phyloP scores from a whole-genome alignment of 2,113 vertebrate species.

The Glareola pratincola region DNA sequence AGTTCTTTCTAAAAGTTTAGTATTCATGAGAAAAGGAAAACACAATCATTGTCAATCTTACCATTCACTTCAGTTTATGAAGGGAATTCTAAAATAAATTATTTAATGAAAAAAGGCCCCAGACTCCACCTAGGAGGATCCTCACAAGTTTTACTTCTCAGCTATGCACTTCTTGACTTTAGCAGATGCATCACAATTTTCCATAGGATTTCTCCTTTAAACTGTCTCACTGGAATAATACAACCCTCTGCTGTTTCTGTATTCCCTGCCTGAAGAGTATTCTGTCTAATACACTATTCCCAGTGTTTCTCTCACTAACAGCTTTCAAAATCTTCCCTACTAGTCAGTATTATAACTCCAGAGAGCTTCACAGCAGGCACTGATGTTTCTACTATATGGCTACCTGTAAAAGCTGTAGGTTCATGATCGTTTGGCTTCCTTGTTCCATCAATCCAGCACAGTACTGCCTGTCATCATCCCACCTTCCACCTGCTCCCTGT shows the following conservation, averaged over 20 bases:
- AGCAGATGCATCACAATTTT: rapidly evolving
- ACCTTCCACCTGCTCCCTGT: slow-evolving; percentile 20
- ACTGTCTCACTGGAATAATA: neutral
- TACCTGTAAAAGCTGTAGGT: neutral
- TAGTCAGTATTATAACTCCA: neutral
- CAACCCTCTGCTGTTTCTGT: neutral
- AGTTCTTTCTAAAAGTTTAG: neutral
- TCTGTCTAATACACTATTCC: neutral
- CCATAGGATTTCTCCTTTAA: neutral
- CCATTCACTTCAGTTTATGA: neutral
- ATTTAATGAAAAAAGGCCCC: neutral
- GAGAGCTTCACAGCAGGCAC: neutral
- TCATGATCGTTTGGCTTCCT: neutral
- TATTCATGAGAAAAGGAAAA: neutral
- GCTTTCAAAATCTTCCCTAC: neutral
- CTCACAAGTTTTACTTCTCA: neutral
- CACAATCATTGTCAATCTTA: neutral
- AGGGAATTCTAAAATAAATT: neutral
- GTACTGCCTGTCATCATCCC: neutral
- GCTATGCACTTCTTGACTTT: neutral
- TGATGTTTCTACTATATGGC: neutral
- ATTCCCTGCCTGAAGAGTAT: neutral
- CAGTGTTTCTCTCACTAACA: neutral
- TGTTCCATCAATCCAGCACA: slow-evolving; percentile 8
- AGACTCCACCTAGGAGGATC: neutral